Evolutionary conservation across 2,113 vertebrate genomes (phyloP).

Genomic region (Rissa tridactyla): DNA sequence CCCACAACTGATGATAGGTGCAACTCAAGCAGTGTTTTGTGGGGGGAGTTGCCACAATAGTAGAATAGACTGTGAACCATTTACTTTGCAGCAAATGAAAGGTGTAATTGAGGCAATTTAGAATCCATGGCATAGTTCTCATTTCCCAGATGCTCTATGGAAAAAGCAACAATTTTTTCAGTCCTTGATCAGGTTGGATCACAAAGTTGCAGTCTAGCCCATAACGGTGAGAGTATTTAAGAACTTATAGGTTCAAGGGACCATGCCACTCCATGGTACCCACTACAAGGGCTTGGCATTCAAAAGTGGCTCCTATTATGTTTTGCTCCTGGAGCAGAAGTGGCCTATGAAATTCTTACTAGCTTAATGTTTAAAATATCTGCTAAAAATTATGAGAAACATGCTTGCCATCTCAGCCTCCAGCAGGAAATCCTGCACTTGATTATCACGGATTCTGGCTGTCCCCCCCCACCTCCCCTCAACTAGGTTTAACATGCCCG

Average conservation of each 20-base stretch:
- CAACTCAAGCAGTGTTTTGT: not conserved
- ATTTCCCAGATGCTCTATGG: not conserved
- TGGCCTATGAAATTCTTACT: not conserved
- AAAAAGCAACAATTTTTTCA: not conserved
- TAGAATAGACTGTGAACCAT: not conserved
- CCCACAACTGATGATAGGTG: not conserved
- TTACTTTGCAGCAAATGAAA: not conserved
- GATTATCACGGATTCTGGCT: not conserved
- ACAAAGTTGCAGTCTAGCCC: not conserved
- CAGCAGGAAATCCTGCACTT: not conserved
- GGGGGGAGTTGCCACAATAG: not conserved
- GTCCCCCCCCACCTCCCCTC: not conserved
- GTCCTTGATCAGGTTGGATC: not conserved
- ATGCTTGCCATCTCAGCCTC: not conserved
- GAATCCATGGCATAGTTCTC: not conserved
- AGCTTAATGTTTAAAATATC: not conserved
- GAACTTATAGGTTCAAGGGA: not conserved
- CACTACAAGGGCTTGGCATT: not conserved
- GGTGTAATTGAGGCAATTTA: not conserved
- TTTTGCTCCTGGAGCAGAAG: not conserved
- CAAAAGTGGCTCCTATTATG: not conserved
- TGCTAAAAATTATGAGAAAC: not conserved
- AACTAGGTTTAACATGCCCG: not conserved
- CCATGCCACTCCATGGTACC: not conserved
- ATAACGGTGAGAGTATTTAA: not conserved